These are phyloP conservation scores for Pipa parva DNA, from an alignment of 2,113 vertebrate genomes.

Conservation along the genomic window DNA sequence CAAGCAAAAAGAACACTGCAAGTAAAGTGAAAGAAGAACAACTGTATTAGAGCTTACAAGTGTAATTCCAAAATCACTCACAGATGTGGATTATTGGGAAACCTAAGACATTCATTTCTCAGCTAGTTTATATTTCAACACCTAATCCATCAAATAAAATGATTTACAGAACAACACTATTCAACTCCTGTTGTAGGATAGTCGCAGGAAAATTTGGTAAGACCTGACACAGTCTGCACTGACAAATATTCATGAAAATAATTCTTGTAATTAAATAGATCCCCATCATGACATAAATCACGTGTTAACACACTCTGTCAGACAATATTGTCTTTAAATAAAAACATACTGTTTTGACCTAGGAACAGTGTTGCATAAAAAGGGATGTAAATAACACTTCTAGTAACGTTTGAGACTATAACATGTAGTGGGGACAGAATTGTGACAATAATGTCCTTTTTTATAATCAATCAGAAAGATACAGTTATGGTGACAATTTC, in stretches of 20 bases:
- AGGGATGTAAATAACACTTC: no score
- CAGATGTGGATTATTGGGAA: constrained; percentile 37
- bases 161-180: constrained; percentile 25
- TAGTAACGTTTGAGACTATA: no score
- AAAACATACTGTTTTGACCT: no score
- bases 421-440: no score
- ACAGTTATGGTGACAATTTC: no score
- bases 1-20: no score
- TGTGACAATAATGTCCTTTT: no score
- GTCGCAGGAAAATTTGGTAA: constrained; percentile 2
- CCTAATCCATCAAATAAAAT: constrained; percentile 31
- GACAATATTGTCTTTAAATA: no score
- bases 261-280: not conserved
- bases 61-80: constrained; percentile 21
- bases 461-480: no score
- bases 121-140: constrained; percentile 33
- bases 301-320: no score
- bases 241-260: not conserved
- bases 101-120: constrained; percentile 36
- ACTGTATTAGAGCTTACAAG: constrained; percentile 10
- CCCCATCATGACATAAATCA: no score
- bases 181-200: constrained; percentile 6
- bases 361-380: no score
- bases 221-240: not conserved
- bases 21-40: constrained; percentile 11